A percentile compares a stretch with the other conserved stretches of the same genome.
Evolutionary conservation across 2,113 vertebrate genomes (phyloP).

Genomic region (Seriola dumerili): DNA sequence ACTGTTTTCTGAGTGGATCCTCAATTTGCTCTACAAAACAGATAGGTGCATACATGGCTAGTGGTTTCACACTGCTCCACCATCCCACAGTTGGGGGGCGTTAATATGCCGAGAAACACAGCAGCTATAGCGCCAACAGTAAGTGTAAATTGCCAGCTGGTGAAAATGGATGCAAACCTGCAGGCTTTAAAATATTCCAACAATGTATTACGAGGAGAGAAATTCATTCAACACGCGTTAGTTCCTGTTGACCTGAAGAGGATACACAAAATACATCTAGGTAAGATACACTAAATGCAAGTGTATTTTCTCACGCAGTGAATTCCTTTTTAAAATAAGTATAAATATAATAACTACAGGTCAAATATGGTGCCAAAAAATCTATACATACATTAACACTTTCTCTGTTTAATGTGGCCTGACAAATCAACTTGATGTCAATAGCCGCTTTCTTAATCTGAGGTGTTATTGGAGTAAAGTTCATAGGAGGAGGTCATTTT

Average conservation of each 20-base stretch:
- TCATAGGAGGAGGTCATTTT: constrained; percentile 16
- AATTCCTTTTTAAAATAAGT: not conserved
- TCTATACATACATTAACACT: not conserved
- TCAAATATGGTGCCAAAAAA: not conserved
- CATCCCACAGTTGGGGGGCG: not conserved
- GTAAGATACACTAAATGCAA: not conserved
- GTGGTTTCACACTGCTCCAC: not conserved
- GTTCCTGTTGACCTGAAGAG: not conserved
- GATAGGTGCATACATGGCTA: not conserved
- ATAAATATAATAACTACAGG: not conserved
- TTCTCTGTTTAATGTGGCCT: not conserved
- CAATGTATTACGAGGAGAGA: not conserved
- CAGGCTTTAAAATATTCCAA: not conserved
- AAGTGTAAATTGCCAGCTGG: not conserved
- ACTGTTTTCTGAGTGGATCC: not conserved
- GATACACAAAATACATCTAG: not conserved
- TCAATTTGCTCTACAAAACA: not conserved
- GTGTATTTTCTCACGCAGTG: not conserved
- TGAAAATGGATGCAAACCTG: not conserved
- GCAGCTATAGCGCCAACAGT: not conserved
- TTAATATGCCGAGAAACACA: not conserved
- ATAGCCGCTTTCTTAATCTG: not conserved
- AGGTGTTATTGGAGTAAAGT: constrained; percentile 23
- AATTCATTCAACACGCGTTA: not conserved
- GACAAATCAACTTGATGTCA: constrained; percentile 4